phyloP scores from a whole-genome alignment of 1,140 invertebrate genomes.

The Euwallacea fornicatus region DNA sequence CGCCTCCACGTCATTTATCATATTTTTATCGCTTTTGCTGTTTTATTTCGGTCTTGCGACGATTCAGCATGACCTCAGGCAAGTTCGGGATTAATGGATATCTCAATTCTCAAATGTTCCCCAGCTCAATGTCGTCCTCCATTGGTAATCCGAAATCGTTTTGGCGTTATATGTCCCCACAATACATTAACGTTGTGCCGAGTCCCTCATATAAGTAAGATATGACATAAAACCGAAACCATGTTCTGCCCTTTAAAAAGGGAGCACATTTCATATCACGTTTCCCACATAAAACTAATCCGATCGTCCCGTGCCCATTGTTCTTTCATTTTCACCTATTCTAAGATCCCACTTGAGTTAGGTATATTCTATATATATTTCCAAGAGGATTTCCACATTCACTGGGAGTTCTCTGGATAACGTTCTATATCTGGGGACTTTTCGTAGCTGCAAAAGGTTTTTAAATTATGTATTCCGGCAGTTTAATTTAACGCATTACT shows the following conservation, averaged over 20 bases:
- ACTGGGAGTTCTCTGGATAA: too few relatives aligned
- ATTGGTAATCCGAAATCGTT: too few relatives aligned
- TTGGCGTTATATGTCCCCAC: too few relatives aligned
- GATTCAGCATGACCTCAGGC: constrained; percentile 4
- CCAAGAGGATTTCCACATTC: too few relatives aligned
- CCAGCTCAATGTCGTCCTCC: too few relatives aligned
- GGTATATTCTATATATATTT: too few relatives aligned
- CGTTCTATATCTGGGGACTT: too few relatives aligned
- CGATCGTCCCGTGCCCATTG: constrained; percentile 4
- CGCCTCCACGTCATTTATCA: constrained; percentile 7
- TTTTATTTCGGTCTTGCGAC: constrained; percentile 10
- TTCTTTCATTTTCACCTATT: constrained; percentile 28
- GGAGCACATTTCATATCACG: constrained; percentile 7
- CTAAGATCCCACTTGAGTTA: constrained; percentile 22
- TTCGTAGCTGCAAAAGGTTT: too few relatives aligned
- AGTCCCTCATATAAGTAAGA: too few relatives aligned
- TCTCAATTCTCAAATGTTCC: not conserved
- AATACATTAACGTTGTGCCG: too few relatives aligned
- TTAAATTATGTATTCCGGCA: not conserved
- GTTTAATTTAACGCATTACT: constrained; percentile 19
- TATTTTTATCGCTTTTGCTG: not conserved
- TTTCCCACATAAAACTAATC: constrained; percentile 23
- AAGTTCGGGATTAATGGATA: not conserved
- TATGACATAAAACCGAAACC: too few relatives aligned
- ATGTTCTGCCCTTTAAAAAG: not conserved